Conservation (phyloP, 23 tunicate species). For the Phallusia fumigata region DNA sequence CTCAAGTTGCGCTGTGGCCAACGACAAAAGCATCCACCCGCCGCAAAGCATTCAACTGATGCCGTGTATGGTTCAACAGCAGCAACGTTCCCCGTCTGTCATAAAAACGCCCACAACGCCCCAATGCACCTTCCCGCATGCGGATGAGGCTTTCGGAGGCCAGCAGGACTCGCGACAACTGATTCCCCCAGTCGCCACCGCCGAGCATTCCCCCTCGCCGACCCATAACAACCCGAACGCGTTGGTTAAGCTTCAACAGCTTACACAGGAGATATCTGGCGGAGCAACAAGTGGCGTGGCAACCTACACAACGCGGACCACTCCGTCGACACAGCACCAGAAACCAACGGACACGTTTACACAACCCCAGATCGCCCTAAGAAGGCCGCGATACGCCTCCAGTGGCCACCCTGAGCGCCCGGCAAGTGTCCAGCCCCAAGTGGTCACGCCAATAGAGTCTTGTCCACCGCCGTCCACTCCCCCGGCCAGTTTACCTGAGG, state of each 20-base stretch:
- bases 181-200: neutral
- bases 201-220: constrained; percentile 2
- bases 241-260: constrained; percentile 48
- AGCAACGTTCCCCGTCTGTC: constrained; percentile 16
- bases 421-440: constrained; percentile 44
- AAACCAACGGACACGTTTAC: neutral
- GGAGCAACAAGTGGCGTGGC: neutral
- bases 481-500: constrained; percentile 12
- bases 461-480: constrained; percentile 39
- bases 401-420: constrained; percentile 38
- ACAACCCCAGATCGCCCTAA: constrained; percentile 10
- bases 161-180: constrained; percentile 6
- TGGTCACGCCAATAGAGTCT: neutral
- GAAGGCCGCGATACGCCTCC: constrained; percentile 33
- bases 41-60: constrained; percentile 31
- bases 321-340: neutral
- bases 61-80: constrained; percentile 35
- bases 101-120: constrained; percentile 16
- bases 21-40: neutral
- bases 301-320: neutral
- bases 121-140: constrained; percentile 7
- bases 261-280: constrained; percentile 30
- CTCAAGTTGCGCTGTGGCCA: constrained; percentile 33
- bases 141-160: constrained; percentile 7
- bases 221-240: constrained; percentile 18